Evolutionary conservation across 2,113 vertebrate species (phyloP).

Genomic region (Noctilio leporinus): DNA sequence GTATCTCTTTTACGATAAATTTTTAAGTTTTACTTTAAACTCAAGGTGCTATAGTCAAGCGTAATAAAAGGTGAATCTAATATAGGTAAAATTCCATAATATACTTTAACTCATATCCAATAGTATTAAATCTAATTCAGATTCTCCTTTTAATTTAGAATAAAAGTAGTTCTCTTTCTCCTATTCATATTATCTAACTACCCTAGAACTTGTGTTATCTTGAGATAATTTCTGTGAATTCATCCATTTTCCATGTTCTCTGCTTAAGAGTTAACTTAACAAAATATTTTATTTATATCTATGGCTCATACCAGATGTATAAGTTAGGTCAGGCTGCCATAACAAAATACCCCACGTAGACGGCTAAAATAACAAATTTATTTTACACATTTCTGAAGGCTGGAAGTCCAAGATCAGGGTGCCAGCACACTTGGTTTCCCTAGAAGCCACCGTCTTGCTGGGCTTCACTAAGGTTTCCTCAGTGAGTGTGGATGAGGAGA

Average conservation of each 20-base stretch:
- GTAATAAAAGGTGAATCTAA: not conserved
- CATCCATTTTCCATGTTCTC: not conserved
- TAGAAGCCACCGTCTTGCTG: not conserved
- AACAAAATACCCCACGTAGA: not conserved
- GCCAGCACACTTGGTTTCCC: not conserved
- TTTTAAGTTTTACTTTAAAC: not conserved
- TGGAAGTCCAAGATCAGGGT: not conserved
- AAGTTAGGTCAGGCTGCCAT: not conserved
- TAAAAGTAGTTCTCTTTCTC: not conserved
- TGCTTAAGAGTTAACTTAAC: not conserved
- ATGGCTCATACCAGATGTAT: not conserved
- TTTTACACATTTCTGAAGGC: not conserved
- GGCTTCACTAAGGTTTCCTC: not conserved
- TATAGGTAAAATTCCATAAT: not conserved
- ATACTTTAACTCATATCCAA: not conserved
- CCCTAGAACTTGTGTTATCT: not conserved
- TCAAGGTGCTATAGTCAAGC: not conserved
- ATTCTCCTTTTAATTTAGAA: not conserved
- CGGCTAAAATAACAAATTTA: not conserved
- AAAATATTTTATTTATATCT: not conserved
- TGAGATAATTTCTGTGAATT: not conserved
- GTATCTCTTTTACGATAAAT: not conserved
- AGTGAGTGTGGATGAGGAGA: not conserved
- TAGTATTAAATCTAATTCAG: not conserved
- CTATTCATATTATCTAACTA: not conserved